These are phyloP conservation scores for Odontocerum albicorne DNA, from an alignment of 2,888 invertebrate genomes.

Conservation along the genomic window DNA sequence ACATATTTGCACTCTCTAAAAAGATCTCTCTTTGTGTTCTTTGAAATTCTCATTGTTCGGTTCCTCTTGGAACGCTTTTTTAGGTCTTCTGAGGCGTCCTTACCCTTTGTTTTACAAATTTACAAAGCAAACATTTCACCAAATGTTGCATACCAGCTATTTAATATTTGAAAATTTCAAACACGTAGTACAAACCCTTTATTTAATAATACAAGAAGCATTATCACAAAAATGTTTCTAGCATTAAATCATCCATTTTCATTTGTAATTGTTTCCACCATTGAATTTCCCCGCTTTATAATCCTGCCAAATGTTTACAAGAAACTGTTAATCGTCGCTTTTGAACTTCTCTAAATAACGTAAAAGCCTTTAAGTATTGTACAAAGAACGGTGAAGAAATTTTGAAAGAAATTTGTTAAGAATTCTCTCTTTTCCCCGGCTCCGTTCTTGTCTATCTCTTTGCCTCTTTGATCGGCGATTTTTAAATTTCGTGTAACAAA, in stretches of 20 bases:
- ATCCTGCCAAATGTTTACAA: constrained; percentile 31
- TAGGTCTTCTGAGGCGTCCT: too few species aligned
- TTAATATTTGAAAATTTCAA: too few species aligned
- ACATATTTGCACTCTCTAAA: too few species aligned
- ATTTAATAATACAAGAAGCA: too few species aligned
- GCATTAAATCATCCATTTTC: constrained; percentile 26
- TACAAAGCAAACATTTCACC: too few species aligned
- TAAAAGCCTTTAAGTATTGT: constrained; percentile 34
- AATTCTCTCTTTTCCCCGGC: constrained; percentile 8
- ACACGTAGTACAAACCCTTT: too few species aligned
- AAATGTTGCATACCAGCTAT: too few species aligned
- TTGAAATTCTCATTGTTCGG: too few species aligned
- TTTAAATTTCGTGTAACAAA: constrained; percentile 13
- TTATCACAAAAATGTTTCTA: constrained; percentile 17
- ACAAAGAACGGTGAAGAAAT: constrained; percentile 30
- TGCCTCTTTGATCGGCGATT: constrained; percentile 11
- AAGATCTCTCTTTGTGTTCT: too few species aligned
- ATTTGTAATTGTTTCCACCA: constrained; percentile 30
- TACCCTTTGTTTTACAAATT: too few species aligned
- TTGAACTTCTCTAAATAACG: constrained; percentile 33
- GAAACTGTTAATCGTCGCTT: constrained; percentile 35
- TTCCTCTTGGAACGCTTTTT: too few species aligned
- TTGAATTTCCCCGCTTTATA: constrained; percentile 25
- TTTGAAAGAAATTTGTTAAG: constrained; percentile 30
- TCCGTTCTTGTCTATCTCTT: constrained; percentile 8